Percentiles rank a stretch among this genome's conserved stretches.
phyloP scores from a whole-genome alignment of 2,113 vertebrate species.

The Percina caprodes region DNA sequence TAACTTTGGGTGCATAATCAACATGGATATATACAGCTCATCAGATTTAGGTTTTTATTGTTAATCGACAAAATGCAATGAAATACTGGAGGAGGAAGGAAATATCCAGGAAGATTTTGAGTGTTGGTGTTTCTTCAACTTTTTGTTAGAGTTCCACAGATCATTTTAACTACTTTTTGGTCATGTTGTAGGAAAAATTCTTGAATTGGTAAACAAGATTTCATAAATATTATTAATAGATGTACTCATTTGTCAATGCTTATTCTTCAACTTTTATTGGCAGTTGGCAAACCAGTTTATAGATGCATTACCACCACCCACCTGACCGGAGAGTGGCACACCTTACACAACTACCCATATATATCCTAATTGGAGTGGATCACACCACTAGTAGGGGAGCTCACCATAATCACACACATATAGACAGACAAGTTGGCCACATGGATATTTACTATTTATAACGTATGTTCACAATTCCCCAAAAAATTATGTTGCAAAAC shows the following conservation, averaged over 20 bases:
- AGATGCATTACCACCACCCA: neutral
- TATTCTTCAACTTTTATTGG: neutral
- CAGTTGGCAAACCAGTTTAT: neutral
- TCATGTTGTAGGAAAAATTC: too few relatives aligned
- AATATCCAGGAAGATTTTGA: conserved; percentile 1
- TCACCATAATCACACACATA: neutral
- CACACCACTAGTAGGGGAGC: neutral
- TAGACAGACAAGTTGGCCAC: neutral
- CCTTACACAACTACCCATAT: neutral
- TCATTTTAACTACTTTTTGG: too few relatives aligned
- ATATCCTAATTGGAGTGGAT: conserved; percentile 6
- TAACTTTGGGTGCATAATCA: neutral
- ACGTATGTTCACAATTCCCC: neutral
- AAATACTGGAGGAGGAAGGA: neutral
- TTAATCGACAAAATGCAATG: neutral
- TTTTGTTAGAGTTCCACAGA: conserved; percentile 5
- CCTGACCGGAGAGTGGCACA: neutral
- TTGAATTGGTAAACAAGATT: neutral
- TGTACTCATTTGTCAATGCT: neutral
- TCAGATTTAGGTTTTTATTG: neutral
- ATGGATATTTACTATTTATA: neutral
- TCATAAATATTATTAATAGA: neutral
- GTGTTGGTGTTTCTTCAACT: neutral
- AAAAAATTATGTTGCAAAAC: neutral
- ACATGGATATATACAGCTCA: conserved; percentile 1